Conservation (phyloP, 2,113 vertebrate genomes). For the Thunnus maccoyii region DNA sequence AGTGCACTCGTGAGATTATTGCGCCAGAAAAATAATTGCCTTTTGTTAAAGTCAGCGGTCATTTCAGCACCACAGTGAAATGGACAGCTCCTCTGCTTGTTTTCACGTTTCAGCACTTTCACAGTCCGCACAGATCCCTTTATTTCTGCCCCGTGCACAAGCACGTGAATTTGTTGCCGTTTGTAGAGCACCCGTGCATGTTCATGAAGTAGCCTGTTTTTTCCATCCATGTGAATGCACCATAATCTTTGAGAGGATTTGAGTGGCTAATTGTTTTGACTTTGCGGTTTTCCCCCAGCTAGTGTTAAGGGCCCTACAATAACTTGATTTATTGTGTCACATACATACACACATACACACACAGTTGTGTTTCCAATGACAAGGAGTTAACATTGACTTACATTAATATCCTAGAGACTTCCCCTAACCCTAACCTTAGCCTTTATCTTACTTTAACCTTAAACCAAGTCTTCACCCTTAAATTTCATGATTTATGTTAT, state of each 20-base stretch:
- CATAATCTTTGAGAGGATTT: not conserved
- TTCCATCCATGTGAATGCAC: constrained; percentile 20
- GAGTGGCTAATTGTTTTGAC: constrained; percentile 46
- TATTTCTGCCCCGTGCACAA: constrained; percentile 1
- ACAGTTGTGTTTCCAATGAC: no score
- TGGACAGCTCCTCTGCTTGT: constrained; percentile 58
- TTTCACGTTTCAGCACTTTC: constrained; percentile 48
- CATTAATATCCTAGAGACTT: no score
- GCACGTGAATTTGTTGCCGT: constrained; percentile 4
- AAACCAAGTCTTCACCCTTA: no score
- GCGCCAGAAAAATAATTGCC: not conserved
- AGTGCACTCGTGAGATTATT: not conserved
- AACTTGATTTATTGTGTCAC: not conserved
- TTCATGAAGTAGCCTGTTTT: not conserved
- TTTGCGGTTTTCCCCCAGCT: constrained; percentile 22
- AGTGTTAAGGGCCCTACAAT: not conserved
- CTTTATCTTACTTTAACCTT: no score
- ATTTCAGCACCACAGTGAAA: constrained; percentile 65
- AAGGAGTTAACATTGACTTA: no score
- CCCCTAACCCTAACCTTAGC: no score
- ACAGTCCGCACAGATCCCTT: constrained; percentile 45
- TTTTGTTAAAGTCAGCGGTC: not conserved
- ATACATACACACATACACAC: not conserved
- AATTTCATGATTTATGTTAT: no score
- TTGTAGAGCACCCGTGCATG: not conserved